Conservation (phyloP, 1,140 invertebrate genomes). For the Hylaeus anthracinus region DNA sequence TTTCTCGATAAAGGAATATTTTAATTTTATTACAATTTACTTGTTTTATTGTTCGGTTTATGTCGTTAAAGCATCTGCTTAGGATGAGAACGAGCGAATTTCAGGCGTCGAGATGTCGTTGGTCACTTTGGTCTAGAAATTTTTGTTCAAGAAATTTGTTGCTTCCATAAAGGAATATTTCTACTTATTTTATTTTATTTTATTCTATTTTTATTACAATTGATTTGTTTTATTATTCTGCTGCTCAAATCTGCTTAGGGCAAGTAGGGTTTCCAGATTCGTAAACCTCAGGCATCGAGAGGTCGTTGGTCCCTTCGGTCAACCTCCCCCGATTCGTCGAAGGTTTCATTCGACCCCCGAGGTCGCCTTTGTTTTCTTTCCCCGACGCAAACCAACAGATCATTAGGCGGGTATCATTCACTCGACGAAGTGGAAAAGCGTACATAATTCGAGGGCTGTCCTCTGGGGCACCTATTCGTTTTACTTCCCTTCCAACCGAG, state of each 20-base stretch:
- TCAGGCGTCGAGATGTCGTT: too few relatives aligned
- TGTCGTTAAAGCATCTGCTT: too few relatives aligned
- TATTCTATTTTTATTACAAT: too few relatives aligned
- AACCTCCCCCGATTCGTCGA: not conserved
- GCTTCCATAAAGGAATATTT: too few relatives aligned
- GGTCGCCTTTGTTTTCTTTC: slow-evolving; percentile 13
- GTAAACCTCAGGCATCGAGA: not conserved
- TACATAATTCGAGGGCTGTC: slow-evolving; percentile 36
- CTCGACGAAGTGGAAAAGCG: slow-evolving; percentile 34
- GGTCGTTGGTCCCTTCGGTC: not conserved
- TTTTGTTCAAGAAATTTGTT: too few relatives aligned
- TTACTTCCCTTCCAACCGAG: not conserved
- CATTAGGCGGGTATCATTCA: slow-evolving; percentile 38
- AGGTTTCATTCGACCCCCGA: not conserved
- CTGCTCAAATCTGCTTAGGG: not conserved
- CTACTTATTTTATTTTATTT: too few relatives aligned
- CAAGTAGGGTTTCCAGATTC: not conserved
- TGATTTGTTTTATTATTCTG: too few relatives aligned
- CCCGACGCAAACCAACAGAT: slow-evolving; percentile 29
- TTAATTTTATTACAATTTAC: too few relatives aligned
- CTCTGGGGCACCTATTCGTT: not conserved
- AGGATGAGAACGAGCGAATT: too few relatives aligned
- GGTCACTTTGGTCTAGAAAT: too few relatives aligned
- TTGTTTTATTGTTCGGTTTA: too few relatives aligned
- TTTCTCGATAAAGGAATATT: too few relatives aligned